Evolutionary conservation across 1,140 invertebrate species (phyloP).

Genomic region (Lordiphosa stackelbergi): DNA sequence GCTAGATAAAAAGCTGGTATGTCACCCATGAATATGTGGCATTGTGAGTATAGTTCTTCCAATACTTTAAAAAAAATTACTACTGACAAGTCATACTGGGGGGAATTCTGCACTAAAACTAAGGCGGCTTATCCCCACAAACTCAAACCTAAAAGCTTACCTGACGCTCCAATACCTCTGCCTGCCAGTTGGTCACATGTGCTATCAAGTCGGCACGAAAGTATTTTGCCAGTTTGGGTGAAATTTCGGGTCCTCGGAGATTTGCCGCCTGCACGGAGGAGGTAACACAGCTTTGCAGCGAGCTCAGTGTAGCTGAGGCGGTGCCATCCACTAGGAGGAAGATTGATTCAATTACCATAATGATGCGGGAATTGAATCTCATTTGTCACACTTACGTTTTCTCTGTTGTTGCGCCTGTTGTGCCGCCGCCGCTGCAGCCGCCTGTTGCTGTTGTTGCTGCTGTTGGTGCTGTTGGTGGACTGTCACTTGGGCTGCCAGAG

Average conservation of each 20-base stretch:
- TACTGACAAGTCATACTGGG: too few species aligned
- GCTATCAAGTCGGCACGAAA: constrained; percentile 92
- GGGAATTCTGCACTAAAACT: too few species aligned
- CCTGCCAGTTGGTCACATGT: constrained; percentile 95
- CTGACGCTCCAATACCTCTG: constrained; percentile 95
- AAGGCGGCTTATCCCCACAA: background rate
- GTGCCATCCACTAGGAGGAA: constrained; percentile 57
- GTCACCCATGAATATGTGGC: too few species aligned
- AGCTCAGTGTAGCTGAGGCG: constrained; percentile 63
- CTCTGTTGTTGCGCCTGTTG: constrained; percentile 69
- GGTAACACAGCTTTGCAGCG: constrained; percentile 71
- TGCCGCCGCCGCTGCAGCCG: constrained; percentile 36
- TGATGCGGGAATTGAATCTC: background rate
- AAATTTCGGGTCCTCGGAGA: constrained; percentile 83
- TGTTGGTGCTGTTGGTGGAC: constrained; percentile 28
- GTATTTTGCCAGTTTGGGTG: constrained; percentile 93
- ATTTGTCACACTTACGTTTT: constrained; percentile 75
- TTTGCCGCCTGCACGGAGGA: constrained; percentile 67
- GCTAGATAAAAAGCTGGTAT: too few species aligned
- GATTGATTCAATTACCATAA: constrained; percentile 1
- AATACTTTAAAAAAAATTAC: too few species aligned
- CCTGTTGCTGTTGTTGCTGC: constrained; percentile 36
- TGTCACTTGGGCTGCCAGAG: constrained; percentile 29
- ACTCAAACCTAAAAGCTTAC: constrained; percentile 78
- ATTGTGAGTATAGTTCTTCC: too few species aligned